A percentile compares a stretch with the other conserved stretches of the same genome.
Evolutionary conservation across 2,888 invertebrate genomes (phyloP).

Genomic region (Malacosoma neustria): DNA sequence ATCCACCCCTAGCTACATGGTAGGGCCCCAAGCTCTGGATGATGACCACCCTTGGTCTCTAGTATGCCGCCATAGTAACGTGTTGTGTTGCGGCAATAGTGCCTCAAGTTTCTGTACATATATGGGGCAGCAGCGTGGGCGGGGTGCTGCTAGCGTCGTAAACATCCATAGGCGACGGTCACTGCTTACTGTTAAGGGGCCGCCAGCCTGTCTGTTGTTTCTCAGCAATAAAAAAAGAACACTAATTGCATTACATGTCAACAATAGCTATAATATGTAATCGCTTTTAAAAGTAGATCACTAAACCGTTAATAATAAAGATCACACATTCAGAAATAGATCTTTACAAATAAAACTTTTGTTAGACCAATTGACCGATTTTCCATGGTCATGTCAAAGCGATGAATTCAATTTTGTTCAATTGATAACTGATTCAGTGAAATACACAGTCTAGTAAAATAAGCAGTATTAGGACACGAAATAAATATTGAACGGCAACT

Average conservation of each 20-base stretch:
- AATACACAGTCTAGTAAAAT: too few relatives aligned
- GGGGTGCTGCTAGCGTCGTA: not conserved
- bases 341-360: constrained; percentile 29
- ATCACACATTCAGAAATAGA: constrained; percentile 25
- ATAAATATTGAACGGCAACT: too few relatives aligned
- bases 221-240: not conserved
- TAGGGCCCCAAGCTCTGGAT: too few relatives aligned
- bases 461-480: too few relatives aligned
- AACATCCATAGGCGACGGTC: not conserved
- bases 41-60: too few relatives aligned
- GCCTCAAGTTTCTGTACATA: too few relatives aligned
- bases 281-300: not conserved
- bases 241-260: too few relatives aligned
- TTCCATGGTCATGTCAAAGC: constrained; percentile 50
- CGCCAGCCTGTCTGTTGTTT: not conserved
- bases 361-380: constrained; percentile 59
- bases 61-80: too few relatives aligned
- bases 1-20: too few relatives aligned
- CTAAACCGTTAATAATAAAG: not conserved
- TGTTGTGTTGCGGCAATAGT: too few relatives aligned
- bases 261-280: too few relatives aligned
- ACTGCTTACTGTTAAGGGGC: not conserved
- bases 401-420: constrained; percentile 59
- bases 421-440: constrained; percentile 56
- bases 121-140: not conserved